Evolutionary conservation across 2,888 invertebrate species (phyloP).

Genomic region (Cotesia congregata): DNA sequence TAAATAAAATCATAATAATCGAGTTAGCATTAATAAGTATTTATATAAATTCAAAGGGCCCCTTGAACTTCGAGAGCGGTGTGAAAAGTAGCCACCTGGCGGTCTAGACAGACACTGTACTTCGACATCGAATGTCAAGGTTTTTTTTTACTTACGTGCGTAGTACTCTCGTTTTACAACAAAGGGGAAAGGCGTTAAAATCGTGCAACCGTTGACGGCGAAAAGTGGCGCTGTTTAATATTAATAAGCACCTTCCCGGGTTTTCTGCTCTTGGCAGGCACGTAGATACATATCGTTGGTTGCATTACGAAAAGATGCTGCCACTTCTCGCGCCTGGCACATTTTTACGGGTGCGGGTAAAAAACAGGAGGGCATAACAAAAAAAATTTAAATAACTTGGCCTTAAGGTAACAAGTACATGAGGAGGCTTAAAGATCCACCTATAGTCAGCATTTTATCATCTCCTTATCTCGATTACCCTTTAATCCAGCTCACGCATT

Average conservation of each 20-base stretch:
- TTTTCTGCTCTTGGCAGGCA: slow-evolving; percentile 65
- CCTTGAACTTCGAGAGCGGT: slow-evolving; percentile 5
- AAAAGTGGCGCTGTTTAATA: slow-evolving; percentile 66
- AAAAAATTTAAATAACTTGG: slow-evolving; percentile 41
- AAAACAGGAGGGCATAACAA: slow-evolving; percentile 21
- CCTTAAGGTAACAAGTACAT: slow-evolving; percentile 1
- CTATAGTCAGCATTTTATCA: slow-evolving; percentile 29
- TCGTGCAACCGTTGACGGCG: slow-evolving; percentile 45
- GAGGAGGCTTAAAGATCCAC: slow-evolving; percentile 24
- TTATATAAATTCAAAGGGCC: background rate
- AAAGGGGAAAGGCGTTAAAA: slow-evolving; percentile 25
- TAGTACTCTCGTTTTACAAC: slow-evolving; percentile 1
- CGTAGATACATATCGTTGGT: slow-evolving; percentile 68
- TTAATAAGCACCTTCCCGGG: slow-evolving; percentile 62
- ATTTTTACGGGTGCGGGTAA: slow-evolving; percentile 1
- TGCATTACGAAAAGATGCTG: slow-evolving; percentile 65
- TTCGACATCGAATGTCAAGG: background rate
- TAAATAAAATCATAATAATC: background rate
- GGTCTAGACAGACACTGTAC: background rate
- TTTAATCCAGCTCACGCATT: slow-evolving; percentile 43
- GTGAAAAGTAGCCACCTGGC: background rate
- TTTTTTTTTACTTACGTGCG: background rate
- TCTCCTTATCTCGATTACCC: slow-evolving; percentile 40
- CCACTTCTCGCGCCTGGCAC: slow-evolving; percentile 33
- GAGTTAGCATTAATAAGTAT: background rate